Evolutionary conservation across 2,113 vertebrate genomes (phyloP), one percentile per base, ranked within the genome.

Genomic region (Chiloscyllium plagiosum): DNA sequence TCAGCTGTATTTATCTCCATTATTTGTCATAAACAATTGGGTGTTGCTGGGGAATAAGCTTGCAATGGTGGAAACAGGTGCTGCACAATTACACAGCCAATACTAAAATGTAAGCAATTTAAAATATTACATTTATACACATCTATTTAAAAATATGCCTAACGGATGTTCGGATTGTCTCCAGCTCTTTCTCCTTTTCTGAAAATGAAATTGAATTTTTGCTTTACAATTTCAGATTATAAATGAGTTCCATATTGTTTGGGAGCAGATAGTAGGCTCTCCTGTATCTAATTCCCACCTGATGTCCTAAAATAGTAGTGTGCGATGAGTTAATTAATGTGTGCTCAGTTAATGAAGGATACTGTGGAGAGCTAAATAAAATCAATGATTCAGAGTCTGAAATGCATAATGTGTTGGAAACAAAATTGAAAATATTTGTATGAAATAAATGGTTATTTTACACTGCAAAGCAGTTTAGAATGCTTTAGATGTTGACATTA

Each of bases 361-460:
- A 93, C n/a, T 93, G 89, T 93, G n/a, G 61, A 68, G n/a, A 37
- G n/a, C 33, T 66, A n/a, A n/a, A 61, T 42, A 93, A 68, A 93
- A 93, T 68, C 17, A 68, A 17, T 66, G n/a, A 93, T 93, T 90
- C n/a, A 1, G 13, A n/a, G 89, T 29, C 61, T 90, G 56, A 90
- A 90, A 13, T 89, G 13, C 52, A 4, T n/a, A 61, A 65, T 89
- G 52, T 61, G 52, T 90, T 90, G 26, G 87, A 13, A 17, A 1
- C 33, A 90, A 93, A 65, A 65, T n/a, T 92, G 52, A 66, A 93
- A 93, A 66, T 66, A 83, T 47, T 83, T 47, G 17, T 47, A 22
- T 68, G 65, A 93, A 65, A 33, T 65, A 56, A 93, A 19, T 93
- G 89, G 17, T 42, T 61, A 19, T 56, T 66, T 37, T 66, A 37